Conservation (phyloP, 2,888 invertebrate species). For the Byasa hedistus region DNA sequence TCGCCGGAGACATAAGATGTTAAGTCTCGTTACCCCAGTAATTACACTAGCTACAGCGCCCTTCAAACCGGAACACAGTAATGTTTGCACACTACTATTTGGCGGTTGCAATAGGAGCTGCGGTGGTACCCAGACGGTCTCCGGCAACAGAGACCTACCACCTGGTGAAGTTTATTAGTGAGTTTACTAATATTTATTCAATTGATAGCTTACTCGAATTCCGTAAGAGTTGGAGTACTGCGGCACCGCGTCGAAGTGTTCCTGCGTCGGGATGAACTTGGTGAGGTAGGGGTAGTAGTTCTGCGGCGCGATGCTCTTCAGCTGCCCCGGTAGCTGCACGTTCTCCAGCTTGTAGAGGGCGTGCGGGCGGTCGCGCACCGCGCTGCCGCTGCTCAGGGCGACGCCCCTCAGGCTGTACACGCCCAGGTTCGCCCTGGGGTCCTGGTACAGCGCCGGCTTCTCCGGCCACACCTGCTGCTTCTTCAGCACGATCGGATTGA, state of each 20-base stretch:
- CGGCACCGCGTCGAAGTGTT: constrained; percentile 48
- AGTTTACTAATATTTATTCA: too few relatives aligned
- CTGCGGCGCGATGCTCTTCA: constrained; percentile 34
- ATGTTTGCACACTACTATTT: too few relatives aligned
- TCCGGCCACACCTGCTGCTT: constrained; percentile 13
- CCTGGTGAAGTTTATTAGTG: too few relatives aligned
- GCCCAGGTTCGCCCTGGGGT: constrained; percentile 29
- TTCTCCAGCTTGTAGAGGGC: constrained; percentile 15
- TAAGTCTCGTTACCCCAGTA: too few relatives aligned
- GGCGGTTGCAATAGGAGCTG: too few relatives aligned
- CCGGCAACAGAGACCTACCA: too few relatives aligned
- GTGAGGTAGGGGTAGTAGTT: constrained; percentile 16
- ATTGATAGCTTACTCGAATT: constrained; percentile 55
- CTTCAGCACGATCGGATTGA: constrained; percentile 21
- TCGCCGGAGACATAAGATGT: too few relatives aligned
- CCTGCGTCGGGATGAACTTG: constrained; percentile 28
- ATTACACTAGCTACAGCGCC: too few relatives aligned
- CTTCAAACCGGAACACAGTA: too few relatives aligned
- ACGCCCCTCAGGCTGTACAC: constrained; percentile 30
- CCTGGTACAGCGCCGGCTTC: constrained; percentile 20
- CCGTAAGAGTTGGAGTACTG: constrained; percentile 61
- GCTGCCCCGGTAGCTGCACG: constrained; percentile 10
- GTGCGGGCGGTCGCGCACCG: constrained; percentile 28
- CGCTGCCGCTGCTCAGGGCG: constrained; percentile 13
- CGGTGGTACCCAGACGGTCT: too few relatives aligned